Evolutionary conservation across 2,888 invertebrate genomes (phyloP), one percentile per base, ranked within the genome.

Genomic region (Gonocerus acuteangulatus): DNA sequence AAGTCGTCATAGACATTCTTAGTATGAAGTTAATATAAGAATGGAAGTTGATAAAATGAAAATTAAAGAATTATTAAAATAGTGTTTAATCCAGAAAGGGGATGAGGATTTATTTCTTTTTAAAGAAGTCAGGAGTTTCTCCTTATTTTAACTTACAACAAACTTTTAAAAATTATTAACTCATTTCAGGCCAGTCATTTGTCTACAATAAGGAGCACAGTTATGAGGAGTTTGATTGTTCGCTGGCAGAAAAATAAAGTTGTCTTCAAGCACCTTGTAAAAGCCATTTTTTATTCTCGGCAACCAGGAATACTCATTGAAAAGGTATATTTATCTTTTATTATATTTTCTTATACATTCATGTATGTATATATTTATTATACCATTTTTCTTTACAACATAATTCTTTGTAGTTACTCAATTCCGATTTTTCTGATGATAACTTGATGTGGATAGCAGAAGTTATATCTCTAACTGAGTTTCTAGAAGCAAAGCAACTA

Each of bases 101-200:
- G n/a, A n/a, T n/a, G n/a, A n/a, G n/a, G n/a, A n/a, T n/a, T n/a
- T n/a, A n/a, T n/a, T n/a, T n/a, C n/a, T n/a, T n/a, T n/a, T n/a
- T n/a, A n/a, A n/a, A n/a, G n/a, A n/a, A n/a, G n/a, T n/a, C n/a
- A n/a, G n/a, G n/a, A n/a, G n/a, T n/a, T n/a, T n/a, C n/a, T n/a
- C n/a, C n/a, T n/a, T n/a, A n/a, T n/a, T n/a, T n/a, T n/a, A n/a
- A n/a, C n/a, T n/a, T n/a, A n/a, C n/a, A n/a, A n/a, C n/a, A n/a
- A n/a, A n/a, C n/a, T n/a, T n/a, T n/a, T n/a, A n/a, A n/a, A n/a
- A n/a, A n/a, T n/a, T n/a, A n/a, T n/a, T n/a, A n/a, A n/a, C n/a
- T 51, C 6, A 1, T 51, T 51, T 36, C 19, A 51, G 51, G 34
- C 18, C 2, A 51, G 19, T 51, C 51, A 51, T 36, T 36, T 51